phyloP scores from a whole-genome alignment of 1,140 invertebrate genomes.

The Hylaeus anthracinus region DNA sequence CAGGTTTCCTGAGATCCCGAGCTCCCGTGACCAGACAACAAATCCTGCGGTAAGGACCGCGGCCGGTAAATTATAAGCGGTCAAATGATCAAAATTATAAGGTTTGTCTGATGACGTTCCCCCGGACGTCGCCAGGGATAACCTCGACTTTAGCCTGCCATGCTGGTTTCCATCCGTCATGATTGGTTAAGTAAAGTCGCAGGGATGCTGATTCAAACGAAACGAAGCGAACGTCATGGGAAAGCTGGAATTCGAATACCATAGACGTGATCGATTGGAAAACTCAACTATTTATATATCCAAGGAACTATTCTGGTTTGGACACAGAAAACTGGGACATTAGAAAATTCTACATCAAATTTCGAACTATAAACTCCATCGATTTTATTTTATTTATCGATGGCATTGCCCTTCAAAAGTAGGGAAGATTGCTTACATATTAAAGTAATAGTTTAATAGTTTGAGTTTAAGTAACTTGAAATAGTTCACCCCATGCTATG shows the following conservation, averaged over 20 bases:
- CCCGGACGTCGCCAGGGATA: conserved; percentile 54
- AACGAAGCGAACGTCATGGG: not conserved
- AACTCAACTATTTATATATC: no score
- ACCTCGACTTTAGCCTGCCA: conserved; percentile 44
- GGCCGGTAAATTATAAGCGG: conserved; percentile 75
- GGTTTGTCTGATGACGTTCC: conserved; percentile 78
- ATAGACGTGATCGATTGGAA: not conserved
- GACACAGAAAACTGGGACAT: no score
- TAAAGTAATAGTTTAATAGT: no score
- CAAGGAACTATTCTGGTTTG: no score
- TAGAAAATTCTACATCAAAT: no score
- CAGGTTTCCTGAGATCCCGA: conserved; percentile 33
- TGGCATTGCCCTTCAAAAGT: no score
- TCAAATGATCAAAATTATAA: conserved; percentile 81
- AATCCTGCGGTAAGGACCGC: conserved; percentile 75
- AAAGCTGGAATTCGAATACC: no score
- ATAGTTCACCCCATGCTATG: no score
- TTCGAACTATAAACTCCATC: no score
- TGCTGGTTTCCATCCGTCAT: conserved; percentile 58
- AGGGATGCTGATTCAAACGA: conserved; percentile 33
- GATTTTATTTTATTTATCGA: no score
- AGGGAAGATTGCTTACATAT: no score
- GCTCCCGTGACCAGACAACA: conserved; percentile 71
- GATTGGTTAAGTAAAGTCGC: conserved; percentile 64
- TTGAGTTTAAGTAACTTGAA: no score